Percentiles rank a stretch among this genome's conserved stretches.
Evolutionary conservation across 2,888 invertebrate genomes (phyloP).

Genomic region (Ceraclea dissimilis): DNA sequence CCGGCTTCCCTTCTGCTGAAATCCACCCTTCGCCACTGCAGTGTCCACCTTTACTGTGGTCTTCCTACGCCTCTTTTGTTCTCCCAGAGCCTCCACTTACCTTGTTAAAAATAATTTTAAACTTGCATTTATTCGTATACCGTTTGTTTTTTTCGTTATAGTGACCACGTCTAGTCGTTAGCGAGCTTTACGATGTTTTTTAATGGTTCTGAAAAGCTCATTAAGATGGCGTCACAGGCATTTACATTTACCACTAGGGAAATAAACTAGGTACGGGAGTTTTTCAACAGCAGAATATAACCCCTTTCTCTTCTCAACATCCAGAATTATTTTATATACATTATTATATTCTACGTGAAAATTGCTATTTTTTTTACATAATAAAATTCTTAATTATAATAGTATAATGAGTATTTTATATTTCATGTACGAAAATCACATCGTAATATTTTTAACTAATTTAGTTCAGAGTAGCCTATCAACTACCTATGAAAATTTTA

Average conservation of each 20-base stretch:
- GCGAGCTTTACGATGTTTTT: constrained; percentile 26
- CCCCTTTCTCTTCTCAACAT: neutral
- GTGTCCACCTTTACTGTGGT: too few relatives aligned
- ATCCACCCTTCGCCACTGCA: too few relatives aligned
- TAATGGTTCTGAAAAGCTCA: constrained; percentile 26
- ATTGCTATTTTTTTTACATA: neutral
- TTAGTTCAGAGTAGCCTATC: too few relatives aligned
- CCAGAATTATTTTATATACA: too few relatives aligned
- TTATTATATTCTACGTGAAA: too few relatives aligned
- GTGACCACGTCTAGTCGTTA: constrained; percentile 25
- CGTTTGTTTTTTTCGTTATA: neutral
- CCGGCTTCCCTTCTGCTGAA: too few relatives aligned
- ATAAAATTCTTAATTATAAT: neutral
- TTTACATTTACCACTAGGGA: constrained; percentile 26
- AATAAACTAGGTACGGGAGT: constrained; percentile 18
- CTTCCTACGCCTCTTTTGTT: too few relatives aligned
- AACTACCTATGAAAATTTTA: too few relatives aligned
- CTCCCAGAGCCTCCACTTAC: too few relatives aligned
- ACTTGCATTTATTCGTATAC: neutral
- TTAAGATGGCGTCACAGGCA: constrained; percentile 25
- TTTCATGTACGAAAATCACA: neutral
- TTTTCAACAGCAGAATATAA: neutral
- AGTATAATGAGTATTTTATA: neutral
- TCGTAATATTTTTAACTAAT: too few relatives aligned
- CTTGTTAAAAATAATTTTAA: too few relatives aligned